phyloP scores from a whole-genome alignment of 2,888 invertebrate species.

The Electrophaes corylata region DNA sequence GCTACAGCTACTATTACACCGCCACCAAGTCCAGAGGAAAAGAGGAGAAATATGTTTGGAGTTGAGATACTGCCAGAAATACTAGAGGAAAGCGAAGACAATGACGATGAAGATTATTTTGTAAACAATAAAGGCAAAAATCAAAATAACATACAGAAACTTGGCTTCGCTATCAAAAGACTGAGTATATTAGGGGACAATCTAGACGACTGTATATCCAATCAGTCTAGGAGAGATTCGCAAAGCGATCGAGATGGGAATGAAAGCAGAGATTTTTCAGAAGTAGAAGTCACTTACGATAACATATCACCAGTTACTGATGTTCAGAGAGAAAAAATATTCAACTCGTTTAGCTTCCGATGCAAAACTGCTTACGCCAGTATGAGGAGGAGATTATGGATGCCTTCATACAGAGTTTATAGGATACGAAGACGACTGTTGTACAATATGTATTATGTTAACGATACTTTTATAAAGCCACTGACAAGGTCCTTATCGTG shows the following conservation, averaged over 20 bases:
- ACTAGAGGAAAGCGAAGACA: slow-evolving; percentile 79
- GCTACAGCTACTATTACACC: slow-evolving; percentile 66
- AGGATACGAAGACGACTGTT: slow-evolving; percentile 64
- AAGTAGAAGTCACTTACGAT: slow-evolving; percentile 73
- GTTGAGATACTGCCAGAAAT: slow-evolving; percentile 82
- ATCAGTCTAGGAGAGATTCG: slow-evolving; percentile 71
- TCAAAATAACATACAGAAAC: slow-evolving; percentile 60
- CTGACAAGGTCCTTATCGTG: slow-evolving; percentile 72
- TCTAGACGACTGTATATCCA: slow-evolving; percentile 76
- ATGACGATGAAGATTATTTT: slow-evolving; percentile 54
- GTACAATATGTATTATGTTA: slow-evolving; percentile 67
- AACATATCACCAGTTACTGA: slow-evolving; percentile 74
- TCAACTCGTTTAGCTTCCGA: slow-evolving; percentile 74
- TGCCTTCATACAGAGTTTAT: slow-evolving; percentile 76
- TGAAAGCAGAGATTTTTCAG: slow-evolving; percentile 63
- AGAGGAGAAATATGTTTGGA: slow-evolving; percentile 75
- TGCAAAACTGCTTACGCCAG: slow-evolving; percentile 71
- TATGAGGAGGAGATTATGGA: slow-evolving; percentile 65
- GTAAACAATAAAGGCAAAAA: slow-evolving; percentile 45
- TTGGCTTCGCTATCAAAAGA: slow-evolving; percentile 78
- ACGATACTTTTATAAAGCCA: slow-evolving; percentile 76
- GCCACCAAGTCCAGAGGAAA: slow-evolving; percentile 77
- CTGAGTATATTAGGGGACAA: slow-evolving; percentile 79
- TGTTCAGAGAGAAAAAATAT: slow-evolving; percentile 72
- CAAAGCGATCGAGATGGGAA: slow-evolving; percentile 53